Evolutionary conservation across 2,113 vertebrate genomes (phyloP).

Genomic region (Raja brachyura): DNA sequence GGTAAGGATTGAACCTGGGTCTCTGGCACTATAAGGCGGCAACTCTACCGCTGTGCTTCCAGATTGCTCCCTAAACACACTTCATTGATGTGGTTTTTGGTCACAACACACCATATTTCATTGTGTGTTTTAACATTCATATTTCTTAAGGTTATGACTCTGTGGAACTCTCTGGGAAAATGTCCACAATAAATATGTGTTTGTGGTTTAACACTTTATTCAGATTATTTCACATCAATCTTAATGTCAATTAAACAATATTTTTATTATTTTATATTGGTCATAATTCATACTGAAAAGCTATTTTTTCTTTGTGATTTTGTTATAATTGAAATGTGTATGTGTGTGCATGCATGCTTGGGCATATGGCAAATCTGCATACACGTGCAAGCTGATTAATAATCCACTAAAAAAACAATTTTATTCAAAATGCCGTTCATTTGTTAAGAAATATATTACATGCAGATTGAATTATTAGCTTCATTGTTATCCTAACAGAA

Average conservation of each 20-base stretch:
- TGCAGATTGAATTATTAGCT: neutral
- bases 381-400: neutral
- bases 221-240: neutral
- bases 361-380: neutral
- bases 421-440: neutral
- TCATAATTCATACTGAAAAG: neutral
- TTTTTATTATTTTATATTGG: neutral
- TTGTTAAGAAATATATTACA: neutral
- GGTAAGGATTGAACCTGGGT: too few relatives aligned
- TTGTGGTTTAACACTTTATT: neutral
- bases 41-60: neutral
- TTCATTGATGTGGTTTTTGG: neutral
- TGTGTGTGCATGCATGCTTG: too few relatives aligned
- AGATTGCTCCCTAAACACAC: too few relatives aligned
- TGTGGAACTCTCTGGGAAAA: neutral
- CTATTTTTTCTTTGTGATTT: neutral
- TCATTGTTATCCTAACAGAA: neutral
- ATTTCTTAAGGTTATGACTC: neutral
- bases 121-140: neutral
- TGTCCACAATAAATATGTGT: neutral
- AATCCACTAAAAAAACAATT: neutral
- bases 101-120: too few relatives aligned
- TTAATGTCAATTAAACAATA: neutral
- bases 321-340: too few relatives aligned
- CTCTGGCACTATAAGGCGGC: too few relatives aligned